These are phyloP conservation scores for Heliconius himera DNA, from an alignment of 1,140 invertebrate genomes.

Conservation along the genomic window DNA sequence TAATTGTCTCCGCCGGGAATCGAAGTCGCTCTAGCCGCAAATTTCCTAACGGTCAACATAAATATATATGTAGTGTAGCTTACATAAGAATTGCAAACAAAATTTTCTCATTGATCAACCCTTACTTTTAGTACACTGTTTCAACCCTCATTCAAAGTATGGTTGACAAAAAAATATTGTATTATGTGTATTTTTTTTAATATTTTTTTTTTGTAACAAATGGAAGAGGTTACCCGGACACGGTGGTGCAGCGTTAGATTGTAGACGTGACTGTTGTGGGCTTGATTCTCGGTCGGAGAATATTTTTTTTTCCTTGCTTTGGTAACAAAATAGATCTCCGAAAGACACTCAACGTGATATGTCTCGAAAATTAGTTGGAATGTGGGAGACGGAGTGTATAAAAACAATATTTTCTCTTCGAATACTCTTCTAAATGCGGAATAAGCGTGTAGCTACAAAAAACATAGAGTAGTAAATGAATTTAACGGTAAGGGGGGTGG, in stretches of 20 bases:
- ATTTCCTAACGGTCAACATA: neutral
- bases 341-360: too few relatives aligned
- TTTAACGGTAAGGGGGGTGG: too few relatives aligned
- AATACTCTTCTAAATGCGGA: too few relatives aligned
- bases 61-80: neutral
- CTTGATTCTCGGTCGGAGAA: too few relatives aligned
- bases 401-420: too few relatives aligned
- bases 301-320: too few relatives aligned
- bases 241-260: neutral
- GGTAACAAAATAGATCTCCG: too few relatives aligned
- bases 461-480: too few relatives aligned
- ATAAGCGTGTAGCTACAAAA: too few relatives aligned
- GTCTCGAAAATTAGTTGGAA: too few relatives aligned
- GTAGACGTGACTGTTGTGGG: too few relatives aligned
- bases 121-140: conserved; percentile 3
- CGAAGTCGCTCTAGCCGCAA: neutral
- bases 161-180: neutral
- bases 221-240: neutral
- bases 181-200: neutral
- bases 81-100: conserved; percentile 9
- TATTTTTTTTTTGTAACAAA: neutral
- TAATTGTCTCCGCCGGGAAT: neutral
- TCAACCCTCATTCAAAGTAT: neutral
- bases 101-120: conserved; percentile 14
- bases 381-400: too few relatives aligned